Conservation (phyloP, 2,888 invertebrate genomes). For the Caenorhabditis panamensis region DNA sequence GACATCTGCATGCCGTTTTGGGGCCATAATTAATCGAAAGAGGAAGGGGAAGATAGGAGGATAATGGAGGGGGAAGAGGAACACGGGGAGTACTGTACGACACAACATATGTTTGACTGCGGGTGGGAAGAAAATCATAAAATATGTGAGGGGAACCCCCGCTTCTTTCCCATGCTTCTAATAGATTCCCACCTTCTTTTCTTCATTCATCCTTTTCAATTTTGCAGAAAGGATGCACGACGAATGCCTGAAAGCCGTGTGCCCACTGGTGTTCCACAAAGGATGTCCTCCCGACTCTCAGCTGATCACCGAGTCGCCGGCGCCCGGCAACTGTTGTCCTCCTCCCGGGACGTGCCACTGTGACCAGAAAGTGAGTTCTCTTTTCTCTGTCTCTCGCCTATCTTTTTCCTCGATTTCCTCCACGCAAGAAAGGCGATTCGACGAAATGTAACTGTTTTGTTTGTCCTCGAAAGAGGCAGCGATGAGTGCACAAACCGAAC, state of each 20-base stretch:
- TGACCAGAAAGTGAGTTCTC: constrained; percentile 64
- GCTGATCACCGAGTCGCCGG: constrained; percentile 74
- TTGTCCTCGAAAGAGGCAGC: constrained; percentile 37
- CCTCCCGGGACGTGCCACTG: constrained; percentile 67
- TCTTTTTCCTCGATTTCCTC: constrained; percentile 10
- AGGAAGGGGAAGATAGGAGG: neutral
- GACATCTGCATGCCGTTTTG: constrained; percentile 29
- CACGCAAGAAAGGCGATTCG: constrained; percentile 22
- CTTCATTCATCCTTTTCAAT: neutral
- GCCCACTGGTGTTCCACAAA: constrained; percentile 77
- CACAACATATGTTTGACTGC: neutral
- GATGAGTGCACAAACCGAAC: constrained; percentile 54
- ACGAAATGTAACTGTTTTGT: constrained; percentile 61
- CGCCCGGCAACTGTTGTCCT: constrained; percentile 79
- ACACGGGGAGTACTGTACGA: constrained; percentile 1
- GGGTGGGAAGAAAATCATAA: neutral
- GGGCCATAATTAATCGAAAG: constrained; percentile 35
- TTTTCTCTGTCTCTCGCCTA: constrained; percentile 11
- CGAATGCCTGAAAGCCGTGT: constrained; percentile 74
- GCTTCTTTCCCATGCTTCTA: neutral
- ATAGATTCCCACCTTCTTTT: neutral
- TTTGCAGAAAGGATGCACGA: constrained; percentile 66
- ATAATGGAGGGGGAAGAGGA: neutral
- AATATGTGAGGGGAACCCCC: too few relatives aligned
- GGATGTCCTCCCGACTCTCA: constrained; percentile 79